phyloP scores from a whole-genome alignment of 1,140 invertebrate genomes.

The Teleogryllus occipitalis region DNA sequence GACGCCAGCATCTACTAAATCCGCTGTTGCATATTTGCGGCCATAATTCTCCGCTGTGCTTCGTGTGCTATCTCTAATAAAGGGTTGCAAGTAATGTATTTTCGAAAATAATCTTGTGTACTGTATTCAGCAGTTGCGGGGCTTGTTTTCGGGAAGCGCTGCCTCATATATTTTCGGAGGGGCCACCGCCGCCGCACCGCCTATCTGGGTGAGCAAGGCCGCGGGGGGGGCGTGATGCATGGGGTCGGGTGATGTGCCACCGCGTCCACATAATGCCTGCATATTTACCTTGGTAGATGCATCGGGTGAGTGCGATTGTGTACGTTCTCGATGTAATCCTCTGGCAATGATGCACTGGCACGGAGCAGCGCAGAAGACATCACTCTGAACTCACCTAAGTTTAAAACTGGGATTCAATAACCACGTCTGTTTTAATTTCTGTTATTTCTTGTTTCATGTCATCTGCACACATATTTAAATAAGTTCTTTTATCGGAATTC shows the following conservation, averaged over 20 bases:
- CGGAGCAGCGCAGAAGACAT: too few species aligned
- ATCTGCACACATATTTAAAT: too few species aligned
- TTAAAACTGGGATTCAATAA: too few species aligned
- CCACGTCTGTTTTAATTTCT: too few species aligned
- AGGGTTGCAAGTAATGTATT: not conserved
- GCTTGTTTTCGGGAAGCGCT: not conserved
- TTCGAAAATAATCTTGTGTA: conserved; percentile 5
- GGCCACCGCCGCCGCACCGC: too few species aligned
- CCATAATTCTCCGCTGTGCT: not conserved
- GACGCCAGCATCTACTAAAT: not conserved
- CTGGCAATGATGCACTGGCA: too few species aligned
- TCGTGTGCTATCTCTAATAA: not conserved
- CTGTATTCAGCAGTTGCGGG: not conserved
- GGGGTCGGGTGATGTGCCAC: not conserved
- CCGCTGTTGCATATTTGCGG: not conserved
- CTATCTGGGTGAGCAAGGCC: not conserved
- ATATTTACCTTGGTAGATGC: not conserved
- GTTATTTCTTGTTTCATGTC: too few species aligned
- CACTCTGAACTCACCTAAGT: too few species aligned
- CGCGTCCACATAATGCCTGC: not conserved
- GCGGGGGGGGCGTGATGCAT: not conserved
- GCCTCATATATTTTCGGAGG: not conserved
- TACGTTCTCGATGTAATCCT: too few species aligned
- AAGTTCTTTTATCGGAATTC: too few species aligned
- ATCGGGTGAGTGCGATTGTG: too few species aligned